These are phyloP conservation scores for Masticophis lateralis DNA, from an alignment of 2,797 vertebrate species.

Conservation along the genomic window DNA sequence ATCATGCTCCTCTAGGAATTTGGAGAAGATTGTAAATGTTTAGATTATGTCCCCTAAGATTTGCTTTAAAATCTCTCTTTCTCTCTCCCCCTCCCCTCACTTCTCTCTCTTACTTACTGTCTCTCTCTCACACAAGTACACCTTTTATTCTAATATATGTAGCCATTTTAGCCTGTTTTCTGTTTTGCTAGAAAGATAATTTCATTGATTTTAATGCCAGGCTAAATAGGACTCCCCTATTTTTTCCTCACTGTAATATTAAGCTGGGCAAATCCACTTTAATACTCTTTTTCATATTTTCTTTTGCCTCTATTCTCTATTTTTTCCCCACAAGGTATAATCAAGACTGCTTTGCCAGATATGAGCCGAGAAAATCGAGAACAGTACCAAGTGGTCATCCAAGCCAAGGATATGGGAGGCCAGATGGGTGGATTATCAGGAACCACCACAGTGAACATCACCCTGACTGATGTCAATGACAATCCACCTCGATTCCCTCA, in stretches of 20 bases:
- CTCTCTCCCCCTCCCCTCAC: neutral
- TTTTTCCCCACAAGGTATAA: conserved; percentile 77
- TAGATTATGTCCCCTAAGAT: neutral
- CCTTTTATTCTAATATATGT: neutral
- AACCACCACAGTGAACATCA: conserved; percentile 93
- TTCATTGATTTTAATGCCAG: conserved; percentile 31
- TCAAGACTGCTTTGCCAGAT: conserved; percentile 92
- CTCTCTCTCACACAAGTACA: neutral
- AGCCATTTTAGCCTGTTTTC: conserved; percentile 6
- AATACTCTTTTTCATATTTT: conserved; percentile 10
- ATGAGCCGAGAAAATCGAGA: conserved; percentile 96
- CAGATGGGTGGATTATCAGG: conserved; percentile 97
- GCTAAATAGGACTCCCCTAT: neutral
- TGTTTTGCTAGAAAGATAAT: conserved; percentile 33
- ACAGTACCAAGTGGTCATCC: conserved; percentile 95
- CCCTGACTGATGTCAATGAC: conserved; percentile 90
- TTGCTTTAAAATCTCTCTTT: conserved; percentile 16
- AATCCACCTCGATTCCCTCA: conserved; percentile 93
- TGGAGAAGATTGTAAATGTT: neutral
- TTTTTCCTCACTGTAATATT: conserved; percentile 26
- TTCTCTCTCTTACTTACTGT: neutral
- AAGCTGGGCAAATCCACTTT: neutral
- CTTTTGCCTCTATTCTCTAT: conserved; percentile 10
- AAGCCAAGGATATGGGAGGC: conserved; percentile 98
- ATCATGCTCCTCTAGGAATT: neutral